These are phyloP conservation scores for Triops cancriformis DNA, from an alignment of 1,140 invertebrate species.

Conservation along the genomic window DNA sequence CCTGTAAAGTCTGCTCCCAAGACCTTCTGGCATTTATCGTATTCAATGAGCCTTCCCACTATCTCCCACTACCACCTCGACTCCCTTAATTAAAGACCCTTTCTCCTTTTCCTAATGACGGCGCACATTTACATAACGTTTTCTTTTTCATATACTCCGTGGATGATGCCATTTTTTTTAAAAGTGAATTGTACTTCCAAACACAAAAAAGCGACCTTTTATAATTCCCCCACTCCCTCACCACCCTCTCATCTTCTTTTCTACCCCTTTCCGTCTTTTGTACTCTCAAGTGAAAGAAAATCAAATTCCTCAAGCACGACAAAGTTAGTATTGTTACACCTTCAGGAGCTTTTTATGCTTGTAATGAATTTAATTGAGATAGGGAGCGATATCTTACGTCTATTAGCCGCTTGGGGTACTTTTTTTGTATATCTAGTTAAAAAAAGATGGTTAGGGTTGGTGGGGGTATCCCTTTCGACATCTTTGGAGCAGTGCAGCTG, in stretches of 20 bases:
- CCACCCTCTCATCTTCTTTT: background rate
- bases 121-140: conserved; percentile 1
- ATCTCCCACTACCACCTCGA: conserved; percentile 6
- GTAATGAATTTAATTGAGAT: background rate
- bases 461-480: background rate
- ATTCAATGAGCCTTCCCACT: conserved; percentile 7
- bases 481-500: background rate
- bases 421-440: background rate
- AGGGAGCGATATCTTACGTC: background rate
- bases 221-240: no score
- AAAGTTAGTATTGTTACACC: background rate
- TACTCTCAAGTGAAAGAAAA: background rate
- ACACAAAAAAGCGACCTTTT: background rate
- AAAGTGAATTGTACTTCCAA: background rate
- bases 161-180: background rate
- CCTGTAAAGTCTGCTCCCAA: background rate
- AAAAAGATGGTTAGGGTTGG: background rate
- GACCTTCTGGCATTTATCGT: background rate
- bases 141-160: background rate
- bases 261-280: background rate
- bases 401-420: background rate
- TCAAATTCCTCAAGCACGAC: background rate
- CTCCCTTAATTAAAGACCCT: conserved; percentile 12
- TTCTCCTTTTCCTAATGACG: conserved; percentile 5
- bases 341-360: background rate